Base-by-base conservation (phyloP, 23 tunicate genomes). In the Styela clava region DNA sequence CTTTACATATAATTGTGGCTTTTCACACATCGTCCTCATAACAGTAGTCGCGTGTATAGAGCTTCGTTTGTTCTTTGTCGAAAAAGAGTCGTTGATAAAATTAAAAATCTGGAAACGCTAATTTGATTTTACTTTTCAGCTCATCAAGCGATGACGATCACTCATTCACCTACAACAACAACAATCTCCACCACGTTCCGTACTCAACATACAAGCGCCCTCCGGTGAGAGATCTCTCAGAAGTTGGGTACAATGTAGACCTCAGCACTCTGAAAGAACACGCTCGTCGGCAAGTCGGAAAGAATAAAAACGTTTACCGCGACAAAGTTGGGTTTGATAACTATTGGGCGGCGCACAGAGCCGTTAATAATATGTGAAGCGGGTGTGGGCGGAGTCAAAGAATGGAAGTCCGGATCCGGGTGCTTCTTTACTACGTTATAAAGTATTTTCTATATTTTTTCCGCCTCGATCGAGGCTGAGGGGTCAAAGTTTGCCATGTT, bases 221-320 rank as follows among this genome's bases (percentile, higher is more conserved):
- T 9, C 32, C 70, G 32, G 35, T 71, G 0, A 27, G n/a, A 36
- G 94, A 88, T 44, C 78, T 89, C 1, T 84, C 94, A 24, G 68
- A 52, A 1, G 79, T 89, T 19, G 86, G 62, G 2, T 89, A 63
- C 79, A 89, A 83, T 0, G 89, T 89, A 22, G 95, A 89, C 35
- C 52, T 89, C 62, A 76, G 81, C 33, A 89, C 95, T 31, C 35
- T 89, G 34, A 89, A 89, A 33, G 83, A 85, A 25, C 83, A 69
- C 30, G 88, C 84, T 52, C 78, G 82, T 33, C 68, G 37, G 80
- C 25, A 76, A n/a, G 52, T 36, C 16, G 81, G 52, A 21, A 76
- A 52, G 33, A 76, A 76, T 64, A 76, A 76, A 0, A 76, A 21
- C 2, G 52, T 18, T 0, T 44, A 76, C 21, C 35, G 81, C 9